Conservation (phyloP, 2,113 vertebrate genomes). For the Mesoclemmys tuberculata region DNA sequence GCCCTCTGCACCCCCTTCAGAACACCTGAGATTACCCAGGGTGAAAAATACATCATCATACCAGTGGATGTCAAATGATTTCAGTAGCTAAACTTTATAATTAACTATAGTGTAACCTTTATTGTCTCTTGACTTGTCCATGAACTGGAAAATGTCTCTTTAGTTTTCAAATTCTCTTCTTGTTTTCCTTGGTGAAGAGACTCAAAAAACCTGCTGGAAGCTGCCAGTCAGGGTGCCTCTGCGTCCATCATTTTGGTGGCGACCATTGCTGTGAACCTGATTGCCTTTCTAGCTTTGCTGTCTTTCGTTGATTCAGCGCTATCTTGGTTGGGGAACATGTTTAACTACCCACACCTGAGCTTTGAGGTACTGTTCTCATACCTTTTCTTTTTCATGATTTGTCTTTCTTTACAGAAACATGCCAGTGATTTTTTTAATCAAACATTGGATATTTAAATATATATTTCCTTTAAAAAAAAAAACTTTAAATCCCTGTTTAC, state of each 20-base stretch:
- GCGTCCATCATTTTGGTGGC: conserved; percentile 81
- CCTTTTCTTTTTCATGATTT: neutral
- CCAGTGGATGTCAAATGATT: neutral
- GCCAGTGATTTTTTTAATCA: fast-evolving
- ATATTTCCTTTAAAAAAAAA: neutral
- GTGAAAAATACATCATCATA: neutral
- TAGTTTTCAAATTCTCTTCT: neutral
- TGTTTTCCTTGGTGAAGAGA: conserved; percentile 73
- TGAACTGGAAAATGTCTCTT: neutral
- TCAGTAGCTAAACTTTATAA: neutral
- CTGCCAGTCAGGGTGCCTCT: conserved; percentile 84
- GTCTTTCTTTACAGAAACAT: neutral
- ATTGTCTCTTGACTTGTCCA: neutral
- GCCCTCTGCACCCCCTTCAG: neutral
- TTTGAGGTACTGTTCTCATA: conserved; percentile 83
- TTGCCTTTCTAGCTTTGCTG: conserved; percentile 86
- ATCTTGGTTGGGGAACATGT: conserved; percentile 88
- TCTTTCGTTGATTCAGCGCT: conserved; percentile 83
- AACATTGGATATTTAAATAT: neutral
- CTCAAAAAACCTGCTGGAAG: conserved; percentile 84
- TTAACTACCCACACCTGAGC: conserved; percentile 86
- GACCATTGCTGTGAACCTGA: conserved; percentile 82
- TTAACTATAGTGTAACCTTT: neutral
- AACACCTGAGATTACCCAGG: neutral
- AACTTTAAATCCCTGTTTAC: neutral